Evolutionary conservation across 2,113 vertebrate species (phyloP), one percentile per base, ranked within the genome.

Genomic region (Phylloscopus whistleri): DNA sequence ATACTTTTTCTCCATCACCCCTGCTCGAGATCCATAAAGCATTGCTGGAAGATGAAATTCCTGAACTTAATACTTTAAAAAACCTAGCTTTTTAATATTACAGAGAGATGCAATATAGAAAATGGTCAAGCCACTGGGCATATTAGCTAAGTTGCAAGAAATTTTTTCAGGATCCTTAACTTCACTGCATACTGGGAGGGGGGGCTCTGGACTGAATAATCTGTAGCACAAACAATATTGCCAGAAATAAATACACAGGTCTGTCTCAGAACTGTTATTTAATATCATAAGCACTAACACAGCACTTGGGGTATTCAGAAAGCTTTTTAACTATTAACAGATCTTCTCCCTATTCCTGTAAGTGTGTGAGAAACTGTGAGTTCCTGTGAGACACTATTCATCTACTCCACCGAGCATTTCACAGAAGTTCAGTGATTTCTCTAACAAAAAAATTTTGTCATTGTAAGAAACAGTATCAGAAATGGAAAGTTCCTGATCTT

Each of bases 311-410:
- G 70, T 35, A 77, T 68, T 79, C 69, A 64, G 60, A 78, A 80
- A 46, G 51, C 68, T 95, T 92, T 77, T 4, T 35, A 83, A 88
- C 63, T 69, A 84, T 68, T n/a, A 94, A 44, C 56, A 78, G 84
- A 81, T 59, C 76, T 86, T 55, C 62, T 11, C 56, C 28, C 30
- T 62, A 0, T 9, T 82, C 43, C 70, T 79, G 20, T 27, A 33
- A 87, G 60, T 15, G 3, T 5, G 16, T 46, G 55, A 78, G 49
- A 72, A 16, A 56, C 31, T 18, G 59, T 7, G 76, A 87, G 56
- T 2, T 84, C 53, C 63, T 85, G 26, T 41, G 39, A 66, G 56
- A 39, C 44, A 62, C 23, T 37, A 9, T 39, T 48, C 12, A 52
- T 16, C 56, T 30, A 37, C n/a, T 52, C 44, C 41, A 30, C 35